Evolutionary conservation across 2,888 invertebrate genomes (phyloP).

Genomic region (Sarcophaga subvicina): DNA sequence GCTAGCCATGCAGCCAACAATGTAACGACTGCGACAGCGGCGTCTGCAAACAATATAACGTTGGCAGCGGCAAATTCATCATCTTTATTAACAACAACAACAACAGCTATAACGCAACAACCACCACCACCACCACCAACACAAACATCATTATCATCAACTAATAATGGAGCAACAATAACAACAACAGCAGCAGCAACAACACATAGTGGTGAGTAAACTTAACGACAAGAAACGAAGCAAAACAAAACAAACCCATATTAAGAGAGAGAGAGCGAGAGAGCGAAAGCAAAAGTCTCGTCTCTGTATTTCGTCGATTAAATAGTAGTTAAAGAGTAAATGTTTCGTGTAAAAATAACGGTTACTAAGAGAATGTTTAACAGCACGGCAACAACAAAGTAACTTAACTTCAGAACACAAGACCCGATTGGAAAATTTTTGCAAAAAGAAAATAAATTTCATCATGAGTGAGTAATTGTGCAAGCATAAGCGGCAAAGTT

Average conservation of each 20-base stretch:
- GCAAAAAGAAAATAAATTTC: constrained; percentile 32
- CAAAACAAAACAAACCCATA: too few relatives aligned
- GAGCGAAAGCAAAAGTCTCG: background rate
- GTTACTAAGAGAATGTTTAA: constrained; percentile 46
- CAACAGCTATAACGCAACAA: constrained; percentile 53
- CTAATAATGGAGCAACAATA: constrained; percentile 61
- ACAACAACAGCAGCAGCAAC: constrained; percentile 42
- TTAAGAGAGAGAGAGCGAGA: background rate
- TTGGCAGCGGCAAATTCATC: constrained; percentile 66
- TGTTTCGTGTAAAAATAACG: constrained; percentile 39
- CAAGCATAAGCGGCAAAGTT: constrained; percentile 14
- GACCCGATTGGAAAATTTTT: constrained; percentile 47
- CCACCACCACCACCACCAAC: constrained; percentile 56
- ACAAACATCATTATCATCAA: constrained; percentile 64
- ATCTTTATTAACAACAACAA: constrained; percentile 62
- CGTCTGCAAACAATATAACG: constrained; percentile 50
- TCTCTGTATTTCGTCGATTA: background rate
- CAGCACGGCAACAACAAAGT: constrained; percentile 18
- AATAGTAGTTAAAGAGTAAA: background rate
- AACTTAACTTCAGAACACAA: background rate
- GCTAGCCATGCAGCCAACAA: too few relatives aligned
- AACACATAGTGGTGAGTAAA: constrained; percentile 76
- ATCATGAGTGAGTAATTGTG: constrained; percentile 42
- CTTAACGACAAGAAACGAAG: background rate
- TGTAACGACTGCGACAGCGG: constrained; percentile 65